Percentiles rank a stretch among this genome's conserved stretches.
These are phyloP conservation scores for Latheticus oryzae DNA, from an alignment of 2,888 invertebrate species.

Conservation along the genomic window DNA sequence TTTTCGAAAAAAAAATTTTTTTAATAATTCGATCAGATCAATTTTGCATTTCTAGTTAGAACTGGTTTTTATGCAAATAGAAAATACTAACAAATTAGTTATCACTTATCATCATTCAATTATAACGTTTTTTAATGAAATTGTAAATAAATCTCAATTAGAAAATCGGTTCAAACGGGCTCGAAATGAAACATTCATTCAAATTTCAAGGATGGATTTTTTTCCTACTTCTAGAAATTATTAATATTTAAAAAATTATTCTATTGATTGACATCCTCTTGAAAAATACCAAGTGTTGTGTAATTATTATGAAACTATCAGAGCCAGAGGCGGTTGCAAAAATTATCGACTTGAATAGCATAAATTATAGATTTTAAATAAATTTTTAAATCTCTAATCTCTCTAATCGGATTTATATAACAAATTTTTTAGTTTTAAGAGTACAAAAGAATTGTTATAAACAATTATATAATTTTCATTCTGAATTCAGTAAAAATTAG, in stretches of 20 bases:
- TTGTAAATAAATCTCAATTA: too few species aligned
- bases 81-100: conserved; percentile 4
- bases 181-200: conserved; percentile 4
- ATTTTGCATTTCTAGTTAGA: too few species aligned
- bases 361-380: conserved; percentile 13
- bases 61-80: conserved; percentile 15
- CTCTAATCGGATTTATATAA: too few species aligned
- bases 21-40: conserved; percentile 1
- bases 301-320: conserved; percentile 16
- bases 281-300: conserved; percentile 13
- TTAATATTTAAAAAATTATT: conserved; percentile 9
- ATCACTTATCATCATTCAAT: too few species aligned
- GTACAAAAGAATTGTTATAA: too few species aligned
- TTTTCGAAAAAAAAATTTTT: conserved; percentile 6
- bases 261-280: not conserved
- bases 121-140: too few species aligned
- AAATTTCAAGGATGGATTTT: conserved; percentile 23
- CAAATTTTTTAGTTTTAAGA: too few species aligned
- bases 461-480: too few species aligned
- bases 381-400: too few species aligned
- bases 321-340: conserved; percentile 10
- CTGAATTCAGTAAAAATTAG: not conserved
- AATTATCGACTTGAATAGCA: conserved; percentile 10
- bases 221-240: too few species aligned
- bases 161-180: not conserved